These are phyloP conservation scores for Oxytorus armatus DNA, from an alignment of 2,888 invertebrate genomes.

Conservation along the genomic window DNA sequence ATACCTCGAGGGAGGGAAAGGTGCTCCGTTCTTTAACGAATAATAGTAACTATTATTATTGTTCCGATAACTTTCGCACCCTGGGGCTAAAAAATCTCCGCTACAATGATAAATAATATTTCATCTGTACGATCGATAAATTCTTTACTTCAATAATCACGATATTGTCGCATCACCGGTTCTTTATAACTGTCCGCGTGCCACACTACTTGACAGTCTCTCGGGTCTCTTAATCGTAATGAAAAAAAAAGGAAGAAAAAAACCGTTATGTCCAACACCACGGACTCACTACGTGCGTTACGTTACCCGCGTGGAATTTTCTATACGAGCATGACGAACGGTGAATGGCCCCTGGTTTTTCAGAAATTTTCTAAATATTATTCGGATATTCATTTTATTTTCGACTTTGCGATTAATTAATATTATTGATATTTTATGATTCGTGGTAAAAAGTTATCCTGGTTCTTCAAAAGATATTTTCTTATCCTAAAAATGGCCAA, in stretches of 20 bases:
- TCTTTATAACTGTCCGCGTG: background rate
- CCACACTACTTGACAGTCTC: slow-evolving; percentile 69
- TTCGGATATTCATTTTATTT: background rate
- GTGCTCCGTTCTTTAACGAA: slow-evolving; percentile 5
- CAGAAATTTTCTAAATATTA: background rate
- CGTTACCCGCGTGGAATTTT: slow-evolving; percentile 79
- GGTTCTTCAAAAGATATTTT: background rate
- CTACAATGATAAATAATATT: background rate
- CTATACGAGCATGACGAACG: slow-evolving; percentile 53
- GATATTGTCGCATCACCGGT: background rate
- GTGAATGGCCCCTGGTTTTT: slow-evolving; percentile 41
- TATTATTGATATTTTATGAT: no score
- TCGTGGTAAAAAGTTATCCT: background rate
- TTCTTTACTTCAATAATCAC: background rate
- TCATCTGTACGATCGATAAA: background rate
- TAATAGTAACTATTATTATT: slow-evolving; percentile 1
- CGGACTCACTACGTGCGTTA: slow-evolving; percentile 73
- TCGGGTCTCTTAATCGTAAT: slow-evolving; percentile 76
- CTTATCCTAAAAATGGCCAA: no score
- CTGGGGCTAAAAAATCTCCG: background rate
- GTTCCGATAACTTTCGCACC: slow-evolving; percentile 17
- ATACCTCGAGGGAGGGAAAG: background rate
- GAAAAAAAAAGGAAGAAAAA: slow-evolving; percentile 71
- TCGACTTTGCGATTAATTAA: background rate
- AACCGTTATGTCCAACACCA: slow-evolving; percentile 77